These are phyloP conservation scores for Ceratina japonica DNA, from an alignment of 1,140 invertebrate genomes.

Conservation along the genomic window DNA sequence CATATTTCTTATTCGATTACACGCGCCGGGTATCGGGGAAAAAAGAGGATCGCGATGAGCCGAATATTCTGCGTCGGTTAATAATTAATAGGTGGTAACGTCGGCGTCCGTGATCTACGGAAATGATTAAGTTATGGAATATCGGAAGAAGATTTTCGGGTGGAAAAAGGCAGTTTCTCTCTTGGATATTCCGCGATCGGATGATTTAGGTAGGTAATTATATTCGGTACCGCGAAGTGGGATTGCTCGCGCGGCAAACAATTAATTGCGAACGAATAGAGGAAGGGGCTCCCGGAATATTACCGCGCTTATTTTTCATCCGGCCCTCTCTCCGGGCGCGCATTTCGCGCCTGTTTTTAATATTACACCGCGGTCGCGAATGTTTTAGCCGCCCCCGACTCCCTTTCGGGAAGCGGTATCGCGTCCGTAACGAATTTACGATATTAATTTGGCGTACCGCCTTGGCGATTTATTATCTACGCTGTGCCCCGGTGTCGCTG, in stretches of 20 bases:
- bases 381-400: constrained; percentile 52
- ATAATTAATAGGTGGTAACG: no score
- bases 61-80: no score
- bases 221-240: constrained; percentile 67
- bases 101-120: no score
- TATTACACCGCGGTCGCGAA: constrained; percentile 67
- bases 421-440: constrained; percentile 67
- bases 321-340: constrained; percentile 54
- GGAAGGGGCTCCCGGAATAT: constrained; percentile 58
- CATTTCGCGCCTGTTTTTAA: constrained; percentile 68
- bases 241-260: constrained; percentile 67
- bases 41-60: no score
- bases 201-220: constrained; percentile 68
- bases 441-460: constrained; percentile 67
- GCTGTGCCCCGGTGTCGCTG: constrained; percentile 21
- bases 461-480: constrained; percentile 67
- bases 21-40: not conserved
- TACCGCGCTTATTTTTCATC: constrained; percentile 67
- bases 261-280: constrained; percentile 67
- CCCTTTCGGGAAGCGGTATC: constrained; percentile 57
- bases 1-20: no score
- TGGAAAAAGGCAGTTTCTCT: constrained; percentile 35
- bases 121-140: no score
- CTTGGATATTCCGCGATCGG: constrained; percentile 60
- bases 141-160: not conserved